Evolutionary conservation across 2,888 invertebrate genomes (phyloP).

Genomic region (Orchesellides sinensis): DNA sequence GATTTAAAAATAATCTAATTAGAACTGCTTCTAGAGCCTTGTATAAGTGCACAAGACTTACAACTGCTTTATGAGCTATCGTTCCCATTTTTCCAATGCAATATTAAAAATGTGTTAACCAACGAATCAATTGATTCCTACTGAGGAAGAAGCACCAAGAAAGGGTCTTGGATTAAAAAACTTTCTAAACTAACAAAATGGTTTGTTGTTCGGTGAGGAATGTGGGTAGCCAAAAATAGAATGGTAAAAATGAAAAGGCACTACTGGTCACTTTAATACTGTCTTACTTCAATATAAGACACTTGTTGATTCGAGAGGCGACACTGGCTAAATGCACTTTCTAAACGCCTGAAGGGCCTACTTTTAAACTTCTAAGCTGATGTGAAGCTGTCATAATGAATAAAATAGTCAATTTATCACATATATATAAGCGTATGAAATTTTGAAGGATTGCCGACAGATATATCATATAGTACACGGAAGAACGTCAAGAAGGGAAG

Average conservation of each 20-base stretch:
- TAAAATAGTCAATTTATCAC: constrained; percentile 7
- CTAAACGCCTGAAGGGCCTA: constrained; percentile 49
- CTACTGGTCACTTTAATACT: no score
- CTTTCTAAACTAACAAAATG: no score
- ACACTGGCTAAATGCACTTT: constrained; percentile 46
- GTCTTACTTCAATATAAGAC: no score
- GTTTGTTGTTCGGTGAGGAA: no score
- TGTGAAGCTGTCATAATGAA: constrained; percentile 2
- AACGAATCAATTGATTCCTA: no score
- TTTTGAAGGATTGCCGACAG: not conserved
- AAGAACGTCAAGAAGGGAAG: not conserved
- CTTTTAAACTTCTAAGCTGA: constrained; percentile 40
- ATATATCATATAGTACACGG: not conserved
- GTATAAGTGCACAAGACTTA: constrained; percentile 44
- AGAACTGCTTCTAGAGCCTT: constrained; percentile 43
- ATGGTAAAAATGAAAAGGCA: no score
- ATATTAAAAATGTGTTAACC: no score
- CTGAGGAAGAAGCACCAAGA: no score
- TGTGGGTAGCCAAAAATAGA: no score
- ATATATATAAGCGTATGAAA: not conserved
- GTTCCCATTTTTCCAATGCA: constrained; percentile 14
- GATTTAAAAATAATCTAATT: not conserved
- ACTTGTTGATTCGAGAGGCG: constrained; percentile 40
- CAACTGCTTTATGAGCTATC: constrained; percentile 7
- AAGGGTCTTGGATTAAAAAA: no score